Evolutionary conservation across 2,113 vertebrate species (phyloP), one percentile per base, ranked within the genome.

Genomic region (Tachuris rubrigastra): DNA sequence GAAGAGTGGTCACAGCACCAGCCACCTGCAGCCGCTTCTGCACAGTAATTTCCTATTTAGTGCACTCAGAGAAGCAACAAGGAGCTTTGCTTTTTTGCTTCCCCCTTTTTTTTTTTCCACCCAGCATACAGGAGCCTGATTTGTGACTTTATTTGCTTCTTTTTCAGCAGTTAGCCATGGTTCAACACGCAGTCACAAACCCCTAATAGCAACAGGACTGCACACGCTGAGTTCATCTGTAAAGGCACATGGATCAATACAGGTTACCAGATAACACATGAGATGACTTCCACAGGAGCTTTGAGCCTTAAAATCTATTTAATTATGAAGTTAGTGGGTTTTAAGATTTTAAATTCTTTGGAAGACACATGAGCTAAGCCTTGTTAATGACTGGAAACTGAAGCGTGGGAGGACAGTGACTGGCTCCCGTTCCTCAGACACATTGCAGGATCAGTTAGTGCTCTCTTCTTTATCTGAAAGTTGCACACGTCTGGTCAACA

Each of bases 401-500:
- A 55, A 80, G 46, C 39, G 22, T 4, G 1, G 18, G 31, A 75
- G 9, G 33, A 16, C 67, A 22, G 8, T 19, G 22, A 50, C 28
- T 65, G 35, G n/a, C 33, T 91, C 67, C 59, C 37, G 28, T 52
- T 88, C 33, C 28, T 69, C 60, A 77, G 22, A 11, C 18, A 7
- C 20, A 1, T 12, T 49, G 52, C 47, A 75, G 68, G 44, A 52
- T 39, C 56, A 65, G 31, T 77, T 55, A 50, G 19, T 1, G 3
- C 10, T 58, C 19, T 60, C 30, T 35, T n/a, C 31, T 72, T 95
- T 93, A 96, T 95, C 95, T 93, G 23, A 8, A 67, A 59, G 42
- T 33, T 78, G 44, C 93, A 96, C 8, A 1, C 0, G 0, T 39
- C 35, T 69, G 69, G 59, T 80, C 55, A 59, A 72, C 79, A 55